phyloP scores from a whole-genome alignment of 2,888 invertebrate genomes.

The Adineta ricciae region DNA sequence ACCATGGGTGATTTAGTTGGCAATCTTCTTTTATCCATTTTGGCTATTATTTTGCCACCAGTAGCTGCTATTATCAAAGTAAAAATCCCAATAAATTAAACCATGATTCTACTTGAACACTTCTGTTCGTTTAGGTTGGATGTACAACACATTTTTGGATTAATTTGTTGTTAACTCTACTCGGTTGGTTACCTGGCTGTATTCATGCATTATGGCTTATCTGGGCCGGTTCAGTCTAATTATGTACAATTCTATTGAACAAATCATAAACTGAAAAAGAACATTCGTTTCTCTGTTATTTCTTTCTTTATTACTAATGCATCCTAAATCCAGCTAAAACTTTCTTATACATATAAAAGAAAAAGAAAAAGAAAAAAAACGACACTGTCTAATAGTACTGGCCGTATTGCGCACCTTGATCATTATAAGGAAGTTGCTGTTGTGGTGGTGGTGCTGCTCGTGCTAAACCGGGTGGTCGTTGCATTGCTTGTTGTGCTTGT shows the following conservation, averaged over 20 bases:
- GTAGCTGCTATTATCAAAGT: background rate
- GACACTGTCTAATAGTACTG: background rate
- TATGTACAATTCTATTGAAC: no score
- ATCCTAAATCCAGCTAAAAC: background rate
- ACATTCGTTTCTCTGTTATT: background rate
- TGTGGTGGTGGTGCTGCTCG: background rate
- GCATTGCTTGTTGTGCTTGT: background rate
- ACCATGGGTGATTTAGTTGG: background rate
- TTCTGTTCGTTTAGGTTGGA: background rate
- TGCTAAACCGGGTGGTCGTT: background rate
- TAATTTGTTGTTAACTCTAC: background rate
- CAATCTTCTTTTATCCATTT: background rate
- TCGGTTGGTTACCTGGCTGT: background rate
- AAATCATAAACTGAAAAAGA: background rate
- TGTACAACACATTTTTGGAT: background rate
- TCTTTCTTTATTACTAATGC: background rate
- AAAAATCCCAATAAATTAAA: background rate
- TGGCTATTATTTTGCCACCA: background rate
- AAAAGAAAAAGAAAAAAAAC: no score
- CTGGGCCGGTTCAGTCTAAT: background rate
- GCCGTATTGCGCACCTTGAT: background rate
- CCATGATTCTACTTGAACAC: background rate
- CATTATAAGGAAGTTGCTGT: background rate
- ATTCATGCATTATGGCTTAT: constrained; percentile 14
- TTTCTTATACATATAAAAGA: background rate